Conservation (phyloP, 2,888 invertebrate species). For the Lithophane ornitopus region DNA sequence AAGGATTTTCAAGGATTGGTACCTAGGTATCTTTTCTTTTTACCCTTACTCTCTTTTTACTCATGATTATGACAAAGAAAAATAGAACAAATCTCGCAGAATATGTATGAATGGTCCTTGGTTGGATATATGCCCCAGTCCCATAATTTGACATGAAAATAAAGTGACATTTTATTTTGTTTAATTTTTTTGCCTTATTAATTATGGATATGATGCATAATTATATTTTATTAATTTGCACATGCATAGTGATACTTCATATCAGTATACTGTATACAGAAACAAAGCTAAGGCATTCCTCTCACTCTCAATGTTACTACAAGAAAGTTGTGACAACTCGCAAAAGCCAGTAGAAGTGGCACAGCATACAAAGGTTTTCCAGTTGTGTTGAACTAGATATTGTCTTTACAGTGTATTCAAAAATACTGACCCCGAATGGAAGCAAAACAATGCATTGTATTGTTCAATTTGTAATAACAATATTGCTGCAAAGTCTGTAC, state of each 20-base stretch:
- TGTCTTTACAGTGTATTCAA: constrained; percentile 8
- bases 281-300: background rate
- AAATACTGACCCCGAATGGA: constrained; percentile 11
- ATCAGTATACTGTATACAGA: background rate
- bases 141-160: background rate
- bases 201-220: too few species aligned
- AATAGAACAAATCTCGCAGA: background rate
- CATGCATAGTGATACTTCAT: background rate
- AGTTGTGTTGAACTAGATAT: background rate
- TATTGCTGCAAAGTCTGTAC: constrained; percentile 12
- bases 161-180: background rate
- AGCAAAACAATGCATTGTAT: constrained; percentile 41
- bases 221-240: constrained; percentile 7
- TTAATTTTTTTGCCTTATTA: background rate
- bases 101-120: background rate
- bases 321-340: constrained; percentile 6
- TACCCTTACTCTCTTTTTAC: too few species aligned
- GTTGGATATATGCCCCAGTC: background rate
- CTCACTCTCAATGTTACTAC: background rate
- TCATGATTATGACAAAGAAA: background rate
- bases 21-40: too few species aligned
- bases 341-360: constrained; percentile 19
- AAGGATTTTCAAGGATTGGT: background rate
- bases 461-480: constrained; percentile 35
- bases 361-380: constrained; percentile 5